Evolutionary conservation across 2,888 invertebrate species (phyloP), one percentile per base, ranked within the genome.

Genomic region (Ditula angustiorana): DNA sequence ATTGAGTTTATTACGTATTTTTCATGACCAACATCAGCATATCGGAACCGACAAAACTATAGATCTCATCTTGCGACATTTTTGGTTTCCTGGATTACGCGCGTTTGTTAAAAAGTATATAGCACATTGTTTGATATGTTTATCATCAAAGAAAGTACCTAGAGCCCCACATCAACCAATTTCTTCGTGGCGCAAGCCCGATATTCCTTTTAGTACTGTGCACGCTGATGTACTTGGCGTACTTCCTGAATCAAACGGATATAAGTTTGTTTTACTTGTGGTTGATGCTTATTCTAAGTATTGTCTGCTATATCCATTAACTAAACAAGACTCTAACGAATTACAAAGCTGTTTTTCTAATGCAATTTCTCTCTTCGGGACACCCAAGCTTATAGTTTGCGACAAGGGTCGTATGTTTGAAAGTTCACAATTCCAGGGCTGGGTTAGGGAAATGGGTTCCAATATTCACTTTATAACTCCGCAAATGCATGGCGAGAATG

Each of bases 401-500:
- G 67, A 67, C n/a, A 28, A 44, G 23, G 65, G 67, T 5, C 58
- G 61, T 2, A 67, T 67, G 65, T 67, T 61, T 13, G 55, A 64
- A 28, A 1, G 21, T 5, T 7, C 16, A 2, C 37, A 16, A 0
- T 68, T 68, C 23, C 1, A 3, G 16, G 21, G 5, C 0, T 64
- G 53, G 61, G 41, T 56, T n/a, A 13, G 10, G 3, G 47, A 24
- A 1, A 5, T 66, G 13, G 66, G 68, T 1, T 10, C 16, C 24
- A 53, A 70, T 5, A 10, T 72, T 0, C 72, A 74, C 21, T 35
- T 58, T 7, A 69, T 71, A 7, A 71, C 71, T 1, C 68, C 72
- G 0, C 70, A 69, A 10, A 71, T 73, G 71, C 73, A 73, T 21
- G 67, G 71, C 0, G 47, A 66, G 0, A 70, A 74, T n/a, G 72